phyloP scores from a whole-genome alignment of 2,888 invertebrate genomes.

The Parascotia fuliginaria region DNA sequence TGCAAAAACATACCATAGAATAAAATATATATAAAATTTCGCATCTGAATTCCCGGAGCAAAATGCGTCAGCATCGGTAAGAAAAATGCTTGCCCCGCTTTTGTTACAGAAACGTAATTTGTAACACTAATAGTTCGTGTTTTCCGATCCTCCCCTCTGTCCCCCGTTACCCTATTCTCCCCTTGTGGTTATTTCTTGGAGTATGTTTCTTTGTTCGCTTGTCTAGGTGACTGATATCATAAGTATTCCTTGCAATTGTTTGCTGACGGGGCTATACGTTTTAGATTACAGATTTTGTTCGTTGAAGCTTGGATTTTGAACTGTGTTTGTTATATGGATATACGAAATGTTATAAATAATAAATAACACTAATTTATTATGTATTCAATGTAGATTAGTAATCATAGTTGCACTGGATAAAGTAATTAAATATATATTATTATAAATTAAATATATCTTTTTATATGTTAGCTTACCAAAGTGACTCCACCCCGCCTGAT shows the following conservation, averaged over 20 bases:
- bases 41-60: conserved; percentile 20
- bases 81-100: conserved; percentile 37
- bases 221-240: conserved; percentile 51
- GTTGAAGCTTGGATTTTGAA: too few species aligned
- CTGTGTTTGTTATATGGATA: too few species aligned
- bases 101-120: conserved; percentile 55
- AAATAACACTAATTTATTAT: too few species aligned
- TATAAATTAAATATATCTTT: too few species aligned
- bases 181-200: conserved; percentile 32
- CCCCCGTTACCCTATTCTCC: neutral
- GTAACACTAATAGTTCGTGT: conserved; percentile 59
- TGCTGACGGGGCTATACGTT: conserved; percentile 16
- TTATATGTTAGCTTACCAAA: too few species aligned
- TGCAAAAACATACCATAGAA: neutral
- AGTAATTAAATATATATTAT: too few species aligned
- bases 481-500: too few species aligned
- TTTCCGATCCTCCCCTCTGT: conserved; percentile 44
- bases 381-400: too few species aligned
- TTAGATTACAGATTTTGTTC: conserved; percentile 14
- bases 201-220: conserved; percentile 46
- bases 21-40: neutral
- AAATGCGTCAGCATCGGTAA: conserved; percentile 33
- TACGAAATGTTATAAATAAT: too few species aligned
- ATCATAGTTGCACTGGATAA: too few species aligned
- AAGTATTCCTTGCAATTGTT: conserved; percentile 41